These are phyloP conservation scores for Pseudorhiza aurosa DNA, from an alignment of 30 jellyfish, hydroid and myxozoan species.

Conservation along the genomic window DNA sequence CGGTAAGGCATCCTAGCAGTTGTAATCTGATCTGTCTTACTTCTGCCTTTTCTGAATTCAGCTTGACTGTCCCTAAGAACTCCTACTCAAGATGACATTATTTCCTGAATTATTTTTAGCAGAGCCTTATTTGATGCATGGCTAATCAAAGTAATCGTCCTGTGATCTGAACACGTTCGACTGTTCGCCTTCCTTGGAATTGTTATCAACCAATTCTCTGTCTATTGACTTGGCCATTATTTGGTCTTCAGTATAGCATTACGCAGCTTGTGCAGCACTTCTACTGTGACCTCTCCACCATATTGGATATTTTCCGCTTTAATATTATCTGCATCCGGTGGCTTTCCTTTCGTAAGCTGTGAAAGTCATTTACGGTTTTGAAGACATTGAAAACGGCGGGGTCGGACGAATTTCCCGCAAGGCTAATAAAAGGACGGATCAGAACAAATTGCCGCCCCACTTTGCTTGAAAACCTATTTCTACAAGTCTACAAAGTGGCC, in stretches of 20 bases:
- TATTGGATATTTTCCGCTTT: not conserved
- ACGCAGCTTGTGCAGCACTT: not conserved
- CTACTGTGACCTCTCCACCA: not conserved
- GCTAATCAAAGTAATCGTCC: slow-evolving; percentile 37
- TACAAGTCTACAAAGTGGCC: too few relatives aligned
- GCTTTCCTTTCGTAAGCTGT: too few relatives aligned
- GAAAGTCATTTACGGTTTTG: too few relatives aligned
- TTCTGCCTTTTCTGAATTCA: slow-evolving; percentile 30
- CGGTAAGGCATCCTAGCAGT: not conserved
- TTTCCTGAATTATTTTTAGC: slow-evolving; percentile 4
- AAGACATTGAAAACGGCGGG: too few relatives aligned
- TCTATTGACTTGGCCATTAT: slow-evolving; percentile 52
- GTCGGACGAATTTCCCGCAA: too few relatives aligned
- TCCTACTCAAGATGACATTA: slow-evolving; percentile 8
- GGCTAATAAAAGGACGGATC: too few relatives aligned
- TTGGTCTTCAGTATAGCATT: not conserved
- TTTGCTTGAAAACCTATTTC: too few relatives aligned
- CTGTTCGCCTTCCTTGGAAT: slow-evolving; percentile 37
- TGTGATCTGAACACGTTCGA: slow-evolving; percentile 11
- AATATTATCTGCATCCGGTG: slow-evolving; percentile 19
- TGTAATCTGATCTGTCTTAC: slow-evolving; percentile 28
- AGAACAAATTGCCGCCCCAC: too few relatives aligned
- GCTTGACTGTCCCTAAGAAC: slow-evolving; percentile 34
- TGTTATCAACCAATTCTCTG: slow-evolving; percentile 10
- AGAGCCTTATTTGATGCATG: slow-evolving; percentile 27